Evolutionary conservation across 2,888 invertebrate species (phyloP).

Genomic region (Chloroclysta siterata): DNA sequence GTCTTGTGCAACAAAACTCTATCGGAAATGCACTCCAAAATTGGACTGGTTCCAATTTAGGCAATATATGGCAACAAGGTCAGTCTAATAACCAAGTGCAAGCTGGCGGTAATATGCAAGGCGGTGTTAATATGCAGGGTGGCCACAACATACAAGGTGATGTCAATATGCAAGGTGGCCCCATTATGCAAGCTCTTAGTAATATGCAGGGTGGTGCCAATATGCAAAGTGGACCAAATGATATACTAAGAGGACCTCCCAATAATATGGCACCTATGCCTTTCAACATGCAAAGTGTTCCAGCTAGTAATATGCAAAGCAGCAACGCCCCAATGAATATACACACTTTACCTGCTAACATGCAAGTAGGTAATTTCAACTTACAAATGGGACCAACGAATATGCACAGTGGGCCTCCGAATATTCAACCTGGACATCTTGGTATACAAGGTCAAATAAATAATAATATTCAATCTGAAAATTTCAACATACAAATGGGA

Average conservation of each 20-base stretch:
- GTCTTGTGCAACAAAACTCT: conserved; percentile 15
- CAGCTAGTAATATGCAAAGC: conserved; percentile 17
- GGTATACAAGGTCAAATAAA: too few species aligned
- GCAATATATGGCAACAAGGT: conserved; percentile 12
- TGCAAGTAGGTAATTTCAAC: too few species aligned
- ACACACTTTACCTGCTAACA: neutral
- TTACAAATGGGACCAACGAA: too few species aligned
- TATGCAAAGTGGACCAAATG: conserved; percentile 16
- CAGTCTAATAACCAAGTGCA: conserved; percentile 2
- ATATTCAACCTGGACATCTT: too few species aligned
- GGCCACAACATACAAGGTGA: conserved; percentile 13
- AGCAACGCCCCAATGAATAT: conserved; percentile 5
- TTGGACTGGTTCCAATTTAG: conserved; percentile 5
- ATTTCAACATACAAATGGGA: conserved; percentile 7
- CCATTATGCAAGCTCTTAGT: conserved; percentile 11
- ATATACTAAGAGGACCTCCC: conserved; percentile 10
- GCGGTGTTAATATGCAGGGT: conserved; percentile 13
- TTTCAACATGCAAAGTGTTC: conserved; percentile 9
- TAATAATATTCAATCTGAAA: conserved; percentile 9
- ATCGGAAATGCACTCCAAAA: conserved; percentile 15
- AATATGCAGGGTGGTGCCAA: conserved; percentile 18
- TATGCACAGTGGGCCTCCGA: too few species aligned
- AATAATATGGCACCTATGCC: conserved; percentile 8
- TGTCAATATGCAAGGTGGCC: neutral
- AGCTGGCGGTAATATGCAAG: conserved; percentile 18